Percentiles rank a stretch among this genome's conserved stretches.
Evolutionary conservation across 64 coral and sea anemone genomes (phyloP).

Genomic region (Trachythela sp.): DNA sequence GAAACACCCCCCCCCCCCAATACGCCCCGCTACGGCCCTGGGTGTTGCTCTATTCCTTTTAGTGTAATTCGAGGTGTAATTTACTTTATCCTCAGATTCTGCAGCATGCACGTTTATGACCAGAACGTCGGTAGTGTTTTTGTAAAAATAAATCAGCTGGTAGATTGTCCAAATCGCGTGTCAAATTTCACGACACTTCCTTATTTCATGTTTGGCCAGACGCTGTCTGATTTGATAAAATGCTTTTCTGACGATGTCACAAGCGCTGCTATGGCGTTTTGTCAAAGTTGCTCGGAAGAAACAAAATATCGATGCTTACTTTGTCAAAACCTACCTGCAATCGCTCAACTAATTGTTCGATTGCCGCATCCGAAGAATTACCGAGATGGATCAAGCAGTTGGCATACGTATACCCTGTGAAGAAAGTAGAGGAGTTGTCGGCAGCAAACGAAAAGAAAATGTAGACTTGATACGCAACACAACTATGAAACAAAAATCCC

Average conservation of each 20-base stretch:
- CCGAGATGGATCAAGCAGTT: neutral
- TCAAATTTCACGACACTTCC: neutral
- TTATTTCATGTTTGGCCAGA: neutral
- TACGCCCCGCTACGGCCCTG: too few relatives aligned
- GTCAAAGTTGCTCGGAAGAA: neutral
- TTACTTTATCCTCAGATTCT: too few relatives aligned
- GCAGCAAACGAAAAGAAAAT: constrained; percentile 39
- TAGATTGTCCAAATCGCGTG: too few relatives aligned
- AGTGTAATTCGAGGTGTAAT: too few relatives aligned
- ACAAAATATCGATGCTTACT: neutral
- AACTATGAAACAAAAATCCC: constrained; percentile 23
- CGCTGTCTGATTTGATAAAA: neutral
- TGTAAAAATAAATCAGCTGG: too few relatives aligned
- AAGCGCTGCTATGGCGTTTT: neutral
- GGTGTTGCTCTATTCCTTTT: too few relatives aligned
- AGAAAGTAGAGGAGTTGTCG: constrained; percentile 34
- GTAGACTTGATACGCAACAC: constrained; percentile 25
- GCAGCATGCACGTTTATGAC: too few relatives aligned
- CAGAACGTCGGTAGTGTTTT: too few relatives aligned
- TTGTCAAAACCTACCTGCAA: neutral
- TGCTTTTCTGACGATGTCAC: neutral
- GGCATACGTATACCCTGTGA: constrained; percentile 32
- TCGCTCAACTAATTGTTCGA: neutral
- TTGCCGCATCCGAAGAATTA: constrained; percentile 28
- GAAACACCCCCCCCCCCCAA: too few relatives aligned